Base-by-base conservation (phyloP, 2,113 vertebrate species). In the Anhinga rufa region DNA sequence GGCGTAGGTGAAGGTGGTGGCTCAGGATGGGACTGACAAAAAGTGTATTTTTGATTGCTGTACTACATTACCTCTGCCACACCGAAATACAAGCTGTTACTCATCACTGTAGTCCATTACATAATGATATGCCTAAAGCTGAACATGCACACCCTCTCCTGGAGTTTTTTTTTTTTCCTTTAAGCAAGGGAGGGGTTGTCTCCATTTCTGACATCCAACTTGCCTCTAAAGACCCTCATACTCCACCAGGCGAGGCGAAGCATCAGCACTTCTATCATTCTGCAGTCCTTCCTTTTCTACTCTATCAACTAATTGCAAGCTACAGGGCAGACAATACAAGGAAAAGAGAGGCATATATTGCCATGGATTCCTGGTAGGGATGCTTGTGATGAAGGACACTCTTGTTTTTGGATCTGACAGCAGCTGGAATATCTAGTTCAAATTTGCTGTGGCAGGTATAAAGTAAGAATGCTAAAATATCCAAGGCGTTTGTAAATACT, bases 381-480 rank as follows among this genome's bases (percentile, higher is more conserved):
- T 96, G 97, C 31, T 92, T 61, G 28, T 92, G 95, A 97, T 97
- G 97, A 98, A 98, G 97, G 96, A 97, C 96, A 96, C 86, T 83
- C 86, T 95, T 46, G 20, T 61, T 65, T 97, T 97, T 96, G 97
- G 93, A 97, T 98, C 89, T 98, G 98, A 98, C 97, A 98, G 98
- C 97, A 97, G 88, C 94, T 97, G 91, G 95, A 97, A 96, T 89
- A 97, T 95, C 92, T 95, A 97, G 95, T 91, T 98, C 92, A 97
- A 71, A 98, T 98, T 98, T 96, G 85, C 96, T 97, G 89, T 97
- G 98, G 98, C 98, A 98, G 97, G 96, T 96, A 97, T 97, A 97
- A 97, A 97, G 94, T 96, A 97, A 3, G 69, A 98, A 96, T 72
- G 78, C 88, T 97, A 92, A 97, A 97, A 96, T 90, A 96, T 77